A percentile compares a stretch with the other conserved stretches of the same genome.
phyloP scores from a whole-genome alignment of 2,888 invertebrate genomes.

The Cheilosia urbana region DNA sequence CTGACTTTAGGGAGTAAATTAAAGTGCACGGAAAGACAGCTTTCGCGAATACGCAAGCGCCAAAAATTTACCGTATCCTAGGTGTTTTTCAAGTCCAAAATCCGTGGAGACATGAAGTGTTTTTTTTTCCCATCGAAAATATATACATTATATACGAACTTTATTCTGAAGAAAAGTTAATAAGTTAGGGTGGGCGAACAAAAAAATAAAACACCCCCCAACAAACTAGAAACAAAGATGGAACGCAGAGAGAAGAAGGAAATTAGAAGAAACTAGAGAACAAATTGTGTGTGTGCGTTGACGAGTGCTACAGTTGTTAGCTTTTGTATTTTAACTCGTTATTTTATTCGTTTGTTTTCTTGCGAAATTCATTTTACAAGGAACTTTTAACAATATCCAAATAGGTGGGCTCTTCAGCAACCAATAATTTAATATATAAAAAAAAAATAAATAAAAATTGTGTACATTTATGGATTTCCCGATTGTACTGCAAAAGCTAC shows the following conservation, averaged over 20 bases:
- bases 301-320: slow-evolving; percentile 40
- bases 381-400: not conserved
- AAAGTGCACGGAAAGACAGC: not conserved
- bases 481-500: not conserved
- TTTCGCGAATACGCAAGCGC: slow-evolving; percentile 36
- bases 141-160: not conserved
- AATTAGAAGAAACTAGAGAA: slow-evolving; percentile 17
- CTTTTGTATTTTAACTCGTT: slow-evolving; percentile 34
- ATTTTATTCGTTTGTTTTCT: slow-evolving; percentile 31
- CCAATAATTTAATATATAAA: not conserved
- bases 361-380: slow-evolving; percentile 20
- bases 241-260: slow-evolving; percentile 3
- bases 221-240: slow-evolving; percentile 22
- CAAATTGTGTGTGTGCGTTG: slow-evolving; percentile 7
- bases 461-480: not conserved
- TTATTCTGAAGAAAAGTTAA: slow-evolving; percentile 5
- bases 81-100: not conserved
- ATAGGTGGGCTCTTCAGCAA: not conserved
- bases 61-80: not conserved
- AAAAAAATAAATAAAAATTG: not conserved
- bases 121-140: slow-evolving; percentile 3
- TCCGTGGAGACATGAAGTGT: slow-evolving; percentile 3
- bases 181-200: not conserved
- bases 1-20: too few species aligned
- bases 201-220: not conserved